A percentile compares a stretch with the other conserved stretches of the same genome.
Conservation (phyloP, 2,113 vertebrate species). For the Clupea harengus region DNA sequence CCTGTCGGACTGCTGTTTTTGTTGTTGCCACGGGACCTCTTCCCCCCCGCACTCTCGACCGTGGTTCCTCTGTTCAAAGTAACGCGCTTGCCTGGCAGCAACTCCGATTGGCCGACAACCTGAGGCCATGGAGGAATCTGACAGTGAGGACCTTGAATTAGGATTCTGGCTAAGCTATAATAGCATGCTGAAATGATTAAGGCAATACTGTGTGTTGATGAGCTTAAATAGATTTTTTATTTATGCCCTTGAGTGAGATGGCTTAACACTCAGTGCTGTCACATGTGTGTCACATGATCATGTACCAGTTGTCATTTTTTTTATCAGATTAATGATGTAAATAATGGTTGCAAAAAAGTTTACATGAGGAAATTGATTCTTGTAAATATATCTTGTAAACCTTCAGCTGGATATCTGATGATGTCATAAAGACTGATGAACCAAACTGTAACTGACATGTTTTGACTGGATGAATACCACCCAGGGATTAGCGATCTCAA, state of each 20-base stretch:
- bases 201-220: conserved; percentile 36
- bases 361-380: not conserved
- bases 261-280: not conserved
- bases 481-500: not conserved
- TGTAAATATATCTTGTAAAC: not conserved
- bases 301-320: too few species aligned
- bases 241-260: not conserved
- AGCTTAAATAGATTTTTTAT: not conserved
- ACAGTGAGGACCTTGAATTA: not conserved
- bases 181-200: not conserved
- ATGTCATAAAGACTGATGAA: not conserved
- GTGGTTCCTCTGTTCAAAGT: not conserved
- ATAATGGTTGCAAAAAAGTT: not conserved
- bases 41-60: not conserved
- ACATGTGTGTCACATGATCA: not conserved
- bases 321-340: not conserved
- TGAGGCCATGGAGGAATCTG: not conserved
- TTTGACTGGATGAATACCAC: not conserved
- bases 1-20: not conserved
- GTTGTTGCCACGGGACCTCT: not conserved
- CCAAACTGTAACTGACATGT: not conserved
- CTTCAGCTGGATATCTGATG: not conserved
- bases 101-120: not conserved
- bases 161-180: not conserved
- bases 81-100: not conserved